Conservation (phyloP, 2,797 vertebrate species). For the Macrochelys suwanniensis region DNA sequence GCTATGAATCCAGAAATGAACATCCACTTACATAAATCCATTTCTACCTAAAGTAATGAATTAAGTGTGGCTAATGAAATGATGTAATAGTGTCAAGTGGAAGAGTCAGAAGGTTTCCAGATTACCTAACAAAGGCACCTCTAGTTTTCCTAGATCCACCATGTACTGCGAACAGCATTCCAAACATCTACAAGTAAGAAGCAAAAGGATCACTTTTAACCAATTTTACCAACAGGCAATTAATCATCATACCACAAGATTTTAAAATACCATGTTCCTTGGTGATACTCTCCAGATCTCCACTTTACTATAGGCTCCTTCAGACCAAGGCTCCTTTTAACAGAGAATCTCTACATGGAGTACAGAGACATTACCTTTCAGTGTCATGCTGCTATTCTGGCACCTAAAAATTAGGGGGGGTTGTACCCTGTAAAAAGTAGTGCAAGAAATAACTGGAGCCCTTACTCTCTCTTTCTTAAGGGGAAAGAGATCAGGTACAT, state of each 20-base stretch:
- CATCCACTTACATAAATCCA: background rate
- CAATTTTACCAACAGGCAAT: background rate
- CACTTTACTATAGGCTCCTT: background rate
- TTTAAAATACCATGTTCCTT: background rate
- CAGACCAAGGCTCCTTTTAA: background rate
- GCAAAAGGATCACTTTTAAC: background rate
- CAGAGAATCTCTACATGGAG: background rate
- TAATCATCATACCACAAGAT: too few relatives aligned
- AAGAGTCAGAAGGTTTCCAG: background rate
- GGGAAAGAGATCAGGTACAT: background rate
- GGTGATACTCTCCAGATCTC: background rate
- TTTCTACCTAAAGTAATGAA: constrained; percentile 7
- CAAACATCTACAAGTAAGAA: background rate
- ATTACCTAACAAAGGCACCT: background rate
- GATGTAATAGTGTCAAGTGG: background rate
- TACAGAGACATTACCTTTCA: background rate
- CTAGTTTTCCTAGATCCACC: rapidly evolving
- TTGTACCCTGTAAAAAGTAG: background rate
- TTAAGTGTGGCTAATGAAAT: background rate
- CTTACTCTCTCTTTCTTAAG: background rate
- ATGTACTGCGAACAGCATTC: background rate
- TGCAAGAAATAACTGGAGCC: background rate
- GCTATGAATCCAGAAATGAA: background rate
- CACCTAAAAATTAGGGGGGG: background rate
- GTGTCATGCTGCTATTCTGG: background rate